Percentiles rank a stretch among this genome's conserved stretches.
Evolutionary conservation across 2,888 invertebrate genomes (phyloP).

Genomic region (Oligia latruncula): DNA sequence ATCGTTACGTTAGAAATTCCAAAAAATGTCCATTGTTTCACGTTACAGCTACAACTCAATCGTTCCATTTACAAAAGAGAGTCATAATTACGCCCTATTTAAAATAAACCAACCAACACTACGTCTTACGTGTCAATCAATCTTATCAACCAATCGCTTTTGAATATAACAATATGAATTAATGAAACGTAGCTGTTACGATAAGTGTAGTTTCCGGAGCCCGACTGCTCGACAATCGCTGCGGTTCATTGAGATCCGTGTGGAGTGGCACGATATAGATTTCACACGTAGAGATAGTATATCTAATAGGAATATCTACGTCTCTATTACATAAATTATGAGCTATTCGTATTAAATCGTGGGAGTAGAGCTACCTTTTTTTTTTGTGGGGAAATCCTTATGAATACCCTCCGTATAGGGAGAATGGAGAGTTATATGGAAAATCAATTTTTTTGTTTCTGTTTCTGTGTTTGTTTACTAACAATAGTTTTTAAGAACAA

Average conservation of each 20-base stretch:
- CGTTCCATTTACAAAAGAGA: background rate
- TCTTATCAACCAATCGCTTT: conserved; percentile 5
- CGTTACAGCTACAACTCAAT: background rate
- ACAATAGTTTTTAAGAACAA: too few species aligned
- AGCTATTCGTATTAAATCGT: background rate
- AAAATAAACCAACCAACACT: conserved; percentile 3
- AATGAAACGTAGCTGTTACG: conserved; percentile 59
- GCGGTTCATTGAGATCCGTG: conserved; percentile 38
- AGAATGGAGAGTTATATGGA: background rate
- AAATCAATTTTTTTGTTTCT: too few species aligned
- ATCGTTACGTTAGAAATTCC: background rate
- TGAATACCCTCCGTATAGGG: background rate
- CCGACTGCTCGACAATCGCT: conserved; percentile 47
- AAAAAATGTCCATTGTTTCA: background rate
- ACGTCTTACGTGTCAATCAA: background rate
- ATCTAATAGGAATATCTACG: conserved; percentile 8
- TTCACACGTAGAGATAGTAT: conserved; percentile 28
- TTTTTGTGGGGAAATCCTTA: background rate
- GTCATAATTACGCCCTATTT: background rate
- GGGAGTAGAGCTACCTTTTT: background rate
- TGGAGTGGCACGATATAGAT: conserved; percentile 42
- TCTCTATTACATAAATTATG: conserved; percentile 5
- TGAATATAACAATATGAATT: conserved; percentile 40
- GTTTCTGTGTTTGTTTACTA: too few species aligned
- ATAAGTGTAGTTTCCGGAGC: conserved; percentile 68